Base-by-base conservation (phyloP, 2,113 vertebrate species). In the Genyomyrus donnyi region DNA sequence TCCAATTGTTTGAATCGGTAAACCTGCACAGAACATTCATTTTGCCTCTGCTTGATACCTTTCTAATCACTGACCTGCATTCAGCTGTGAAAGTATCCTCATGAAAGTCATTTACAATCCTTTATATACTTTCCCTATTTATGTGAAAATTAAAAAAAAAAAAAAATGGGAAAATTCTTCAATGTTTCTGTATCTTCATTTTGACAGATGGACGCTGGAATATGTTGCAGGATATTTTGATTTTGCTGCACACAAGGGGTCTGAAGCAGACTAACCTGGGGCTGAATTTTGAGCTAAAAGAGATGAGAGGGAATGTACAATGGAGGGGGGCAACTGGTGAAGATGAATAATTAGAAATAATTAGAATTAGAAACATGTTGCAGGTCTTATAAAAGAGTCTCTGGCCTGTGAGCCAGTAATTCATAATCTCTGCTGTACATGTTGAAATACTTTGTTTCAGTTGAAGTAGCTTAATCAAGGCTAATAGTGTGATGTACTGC, bases 71-170 rank as follows among this genome's bases (percentile, higher is more conserved):
- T 80, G 74, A 27, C 31, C 35, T 19, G 74, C 74, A 80, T 80
- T 80, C 19, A 42, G 74, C 35, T 2, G 13, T 80, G 11, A 39
- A 80, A 80, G 74, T 39, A 42, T 17, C 74, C 35, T 42, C 35
- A 42, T 80, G 35, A 77, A 66, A 70, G 31, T 80, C 35, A 80
- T 80, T 80, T 80, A 19, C 31, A 42, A 42, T 42, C 74, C 35
- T 80, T 80, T 80, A 80, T 42, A 80, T 80, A 80, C 74, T 80
- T 80, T 27, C 58, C n/a, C 58, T 42, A 80, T 80, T 80, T 80
- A 80, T 80, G 74, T 80, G 35, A 80, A 80, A 80, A 80, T 80
- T 56, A 56, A 56, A 56, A 19, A 19, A 3, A 66, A 27, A 24
- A 21, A 27, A 66, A 62, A 62, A n/a, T 2, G 1, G 13, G 3